Conservation (phyloP, 2,113 vertebrate species). For the Actinemys pallida region DNA sequence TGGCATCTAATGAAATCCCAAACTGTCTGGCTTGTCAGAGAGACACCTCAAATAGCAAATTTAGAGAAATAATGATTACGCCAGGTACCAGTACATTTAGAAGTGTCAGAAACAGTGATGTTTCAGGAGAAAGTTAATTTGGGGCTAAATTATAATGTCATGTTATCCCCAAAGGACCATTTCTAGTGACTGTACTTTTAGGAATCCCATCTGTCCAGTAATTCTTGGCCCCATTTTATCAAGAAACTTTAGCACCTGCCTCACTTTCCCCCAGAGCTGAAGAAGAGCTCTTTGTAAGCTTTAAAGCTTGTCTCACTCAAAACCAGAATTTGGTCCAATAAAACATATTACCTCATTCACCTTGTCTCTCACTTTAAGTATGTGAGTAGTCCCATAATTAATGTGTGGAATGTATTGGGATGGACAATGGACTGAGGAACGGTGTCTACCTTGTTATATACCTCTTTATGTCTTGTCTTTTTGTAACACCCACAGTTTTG, state of each 20-base stretch:
- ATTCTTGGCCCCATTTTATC: background rate
- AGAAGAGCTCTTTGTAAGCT: background rate
- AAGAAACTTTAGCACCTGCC: background rate
- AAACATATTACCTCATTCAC: background rate
- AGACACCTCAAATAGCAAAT: background rate
- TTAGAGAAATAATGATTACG: background rate
- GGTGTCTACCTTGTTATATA: background rate
- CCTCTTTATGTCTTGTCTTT: background rate
- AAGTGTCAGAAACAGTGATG: background rate
- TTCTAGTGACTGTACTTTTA: background rate
- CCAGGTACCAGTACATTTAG: background rate
- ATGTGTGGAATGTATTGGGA: background rate
- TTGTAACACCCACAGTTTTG: background rate
- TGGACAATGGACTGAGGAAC: background rate
- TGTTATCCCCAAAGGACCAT: background rate
- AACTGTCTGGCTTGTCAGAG: background rate
- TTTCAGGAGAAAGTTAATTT: background rate
- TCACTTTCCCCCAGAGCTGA: background rate
- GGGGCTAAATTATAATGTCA: background rate
- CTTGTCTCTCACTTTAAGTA: background rate
- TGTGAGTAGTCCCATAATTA: background rate
- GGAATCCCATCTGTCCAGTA: background rate
- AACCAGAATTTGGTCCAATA: background rate
- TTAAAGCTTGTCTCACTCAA: background rate
- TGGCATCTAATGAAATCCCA: background rate